Base-by-base conservation (phyloP, 2,113 vertebrate genomes). In the Anarrhichthys ocellatus region DNA sequence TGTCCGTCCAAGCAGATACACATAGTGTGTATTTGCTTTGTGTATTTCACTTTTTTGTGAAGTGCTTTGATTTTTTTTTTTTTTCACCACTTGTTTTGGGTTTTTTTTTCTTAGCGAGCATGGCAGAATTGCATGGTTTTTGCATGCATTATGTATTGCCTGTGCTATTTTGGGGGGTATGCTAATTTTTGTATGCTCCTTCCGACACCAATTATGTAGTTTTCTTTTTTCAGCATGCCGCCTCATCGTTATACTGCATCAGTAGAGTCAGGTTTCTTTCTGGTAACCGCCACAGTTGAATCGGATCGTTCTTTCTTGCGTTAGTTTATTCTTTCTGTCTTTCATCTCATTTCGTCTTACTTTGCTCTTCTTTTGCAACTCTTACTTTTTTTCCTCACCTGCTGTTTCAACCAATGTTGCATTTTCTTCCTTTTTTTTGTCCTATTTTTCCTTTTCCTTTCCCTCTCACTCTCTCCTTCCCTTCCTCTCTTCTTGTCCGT, bases 91-190 rank as follows among this genome's bases (percentile, higher is more conserved):
- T 70, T 75, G 38, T 52, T 52, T 52, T 52, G 50, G 20, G 22
- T 13, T 58, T 81, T 13, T 58, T 81, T 59, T 73, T 86, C 80
- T 64, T 50, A 81, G 22, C 44, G 65, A 73, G 83, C 80, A 81
- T 79, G 82, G 75, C 20, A 82, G 63, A 79, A 38, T 73, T 63
- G 77, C 61, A 86, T 4, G 0, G 2, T 38, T 63, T 61, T 13
- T 75, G 83, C 82, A 88, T 84, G 79, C 50, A 67, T 82, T 76
- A 82, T 87, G n/a, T 80, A 88, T 46, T 66, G 80, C 63, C 81
- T 81, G 87, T 77, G 78, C 65, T 87, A 80, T 86, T 90, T 89
- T 83, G 1, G 67, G 67, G 56, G 34, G 9, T 65, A 48, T 83
- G 66, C 36, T 70, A 6, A 52, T 85, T 82, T 74, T 76, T 70